Percentiles rank a stretch among this genome's conserved stretches.
These are phyloP conservation scores for Huso huso DNA, from an alignment of 2,797 vertebrate species.

Conservation along the genomic window DNA sequence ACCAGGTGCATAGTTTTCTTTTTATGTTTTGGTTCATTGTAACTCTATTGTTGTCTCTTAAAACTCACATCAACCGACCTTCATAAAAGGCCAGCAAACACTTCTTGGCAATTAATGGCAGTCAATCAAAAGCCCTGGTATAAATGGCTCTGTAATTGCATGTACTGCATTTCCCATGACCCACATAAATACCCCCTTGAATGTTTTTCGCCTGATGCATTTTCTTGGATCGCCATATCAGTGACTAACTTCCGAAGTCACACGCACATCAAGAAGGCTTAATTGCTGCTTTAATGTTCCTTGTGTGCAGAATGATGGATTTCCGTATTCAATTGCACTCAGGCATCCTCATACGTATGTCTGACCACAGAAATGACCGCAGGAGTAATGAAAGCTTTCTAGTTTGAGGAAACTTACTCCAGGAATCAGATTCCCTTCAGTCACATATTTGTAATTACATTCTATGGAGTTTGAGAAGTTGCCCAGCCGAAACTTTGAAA, in stretches of 20 bases:
- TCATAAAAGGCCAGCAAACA: constrained; percentile 31
- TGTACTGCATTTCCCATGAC: constrained; percentile 47
- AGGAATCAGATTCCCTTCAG: too few species aligned
- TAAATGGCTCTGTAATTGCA: constrained; percentile 39
- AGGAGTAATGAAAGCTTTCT: constrained; percentile 3
- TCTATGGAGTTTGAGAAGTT: too few species aligned
- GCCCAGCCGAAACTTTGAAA: too few species aligned
- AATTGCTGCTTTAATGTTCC: constrained; percentile 8
- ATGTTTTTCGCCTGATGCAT: constrained; percentile 40
- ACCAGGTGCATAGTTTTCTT: too few species aligned
- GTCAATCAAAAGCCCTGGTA: constrained; percentile 27
- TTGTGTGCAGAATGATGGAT: constrained; percentile 1
- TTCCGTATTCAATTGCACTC: constrained; percentile 10
- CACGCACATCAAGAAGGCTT: constrained; percentile 15
- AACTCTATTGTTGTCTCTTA: too few species aligned
- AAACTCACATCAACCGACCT: neutral
- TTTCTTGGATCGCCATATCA: constrained; percentile 31
- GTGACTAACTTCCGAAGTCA: constrained; percentile 17
- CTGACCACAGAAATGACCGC: neutral
- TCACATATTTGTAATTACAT: too few species aligned
- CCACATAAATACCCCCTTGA: constrained; percentile 24
- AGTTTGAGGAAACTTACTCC: neutral
- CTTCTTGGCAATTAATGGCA: constrained; percentile 28
- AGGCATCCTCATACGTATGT: constrained; percentile 12
- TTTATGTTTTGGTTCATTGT: too few species aligned